Conservation (phyloP, 2,888 invertebrate genomes). For the Luperina testacea region DNA sequence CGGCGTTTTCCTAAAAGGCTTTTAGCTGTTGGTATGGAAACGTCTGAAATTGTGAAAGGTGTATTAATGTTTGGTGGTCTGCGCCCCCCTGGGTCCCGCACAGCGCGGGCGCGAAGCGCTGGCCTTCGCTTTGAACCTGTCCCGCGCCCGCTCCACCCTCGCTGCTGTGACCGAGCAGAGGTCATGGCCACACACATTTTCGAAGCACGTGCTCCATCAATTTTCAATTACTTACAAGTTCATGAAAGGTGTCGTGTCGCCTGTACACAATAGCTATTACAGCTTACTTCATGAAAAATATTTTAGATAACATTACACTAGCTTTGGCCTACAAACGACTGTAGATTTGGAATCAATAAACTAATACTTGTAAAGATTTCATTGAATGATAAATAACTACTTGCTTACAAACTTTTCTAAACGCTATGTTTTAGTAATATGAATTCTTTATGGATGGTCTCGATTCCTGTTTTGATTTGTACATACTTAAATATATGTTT, state of each 20-base stretch:
- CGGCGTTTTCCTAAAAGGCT: constrained; percentile 64
- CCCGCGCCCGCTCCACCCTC: constrained; percentile 71
- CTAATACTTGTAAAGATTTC: constrained; percentile 14
- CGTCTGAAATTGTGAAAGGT: constrained; percentile 69
- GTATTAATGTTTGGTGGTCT: constrained; percentile 65
- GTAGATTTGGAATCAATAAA: constrained; percentile 23
- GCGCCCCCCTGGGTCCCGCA: constrained; percentile 51
- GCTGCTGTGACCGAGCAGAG: constrained; percentile 82
- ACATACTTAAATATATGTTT: not conserved
- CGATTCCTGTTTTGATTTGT: constrained; percentile 25
- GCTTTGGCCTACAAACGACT: constrained; percentile 26
- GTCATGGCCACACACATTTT: constrained; percentile 87
- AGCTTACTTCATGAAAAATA: constrained; percentile 28
- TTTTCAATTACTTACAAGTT: constrained; percentile 68
- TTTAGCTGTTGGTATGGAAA: constrained; percentile 69
- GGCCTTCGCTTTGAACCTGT: constrained; percentile 76
- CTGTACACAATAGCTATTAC: constrained; percentile 32
- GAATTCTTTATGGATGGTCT: not conserved
- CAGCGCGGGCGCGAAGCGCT: constrained; percentile 49
- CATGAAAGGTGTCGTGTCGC: constrained; percentile 48
- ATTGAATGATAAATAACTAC: not conserved
- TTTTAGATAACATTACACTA: constrained; percentile 3
- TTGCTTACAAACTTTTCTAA: constrained; percentile 16
- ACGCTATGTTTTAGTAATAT: not conserved
- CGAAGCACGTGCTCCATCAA: constrained; percentile 75